phyloP scores from a whole-genome alignment of 2,113 vertebrate genomes.

The Nothobranchius kuhntae region DNA sequence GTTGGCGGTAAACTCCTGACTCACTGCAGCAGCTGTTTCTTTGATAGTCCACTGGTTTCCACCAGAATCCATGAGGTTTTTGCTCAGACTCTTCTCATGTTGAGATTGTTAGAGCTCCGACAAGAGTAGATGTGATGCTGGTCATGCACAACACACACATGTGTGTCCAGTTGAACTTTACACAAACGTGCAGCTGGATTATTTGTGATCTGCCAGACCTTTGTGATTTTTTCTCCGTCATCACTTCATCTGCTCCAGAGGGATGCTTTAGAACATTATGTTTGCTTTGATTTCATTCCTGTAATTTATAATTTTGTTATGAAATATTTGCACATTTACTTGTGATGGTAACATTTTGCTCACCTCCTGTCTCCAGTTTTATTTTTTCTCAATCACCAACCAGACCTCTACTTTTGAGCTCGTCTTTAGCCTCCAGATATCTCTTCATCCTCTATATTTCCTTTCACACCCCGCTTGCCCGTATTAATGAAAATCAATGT shows the following conservation, averaged over 20 bases:
- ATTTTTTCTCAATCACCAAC: not conserved
- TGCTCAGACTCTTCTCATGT: not conserved
- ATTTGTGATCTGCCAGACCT: too few relatives aligned
- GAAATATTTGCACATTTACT: not conserved
- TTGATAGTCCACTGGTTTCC: not conserved
- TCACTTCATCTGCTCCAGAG: too few relatives aligned
- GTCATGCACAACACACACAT: too few relatives aligned
- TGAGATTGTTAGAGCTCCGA: not conserved
- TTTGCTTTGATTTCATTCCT: too few relatives aligned
- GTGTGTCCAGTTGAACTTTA: too few relatives aligned
- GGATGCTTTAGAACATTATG: too few relatives aligned
- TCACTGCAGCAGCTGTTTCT: not conserved
- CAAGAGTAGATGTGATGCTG: not conserved
- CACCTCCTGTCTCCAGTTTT: not conserved
- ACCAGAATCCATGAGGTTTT: not conserved
- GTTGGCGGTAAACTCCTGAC: not conserved
- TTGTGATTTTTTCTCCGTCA: too few relatives aligned
- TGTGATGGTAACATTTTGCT: not conserved
- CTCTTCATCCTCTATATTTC: slow-evolving; percentile 5
- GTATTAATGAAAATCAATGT: slow-evolving; percentile 25
- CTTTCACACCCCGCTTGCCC: slow-evolving; percentile 1
- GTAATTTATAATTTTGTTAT: not conserved
- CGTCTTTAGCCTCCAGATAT: slow-evolving; percentile 4
- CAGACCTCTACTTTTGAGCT: not conserved
- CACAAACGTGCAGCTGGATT: too few relatives aligned